phyloP scores from a whole-genome alignment of 2,888 invertebrate species.

The Tetrapedia diversipes region DNA sequence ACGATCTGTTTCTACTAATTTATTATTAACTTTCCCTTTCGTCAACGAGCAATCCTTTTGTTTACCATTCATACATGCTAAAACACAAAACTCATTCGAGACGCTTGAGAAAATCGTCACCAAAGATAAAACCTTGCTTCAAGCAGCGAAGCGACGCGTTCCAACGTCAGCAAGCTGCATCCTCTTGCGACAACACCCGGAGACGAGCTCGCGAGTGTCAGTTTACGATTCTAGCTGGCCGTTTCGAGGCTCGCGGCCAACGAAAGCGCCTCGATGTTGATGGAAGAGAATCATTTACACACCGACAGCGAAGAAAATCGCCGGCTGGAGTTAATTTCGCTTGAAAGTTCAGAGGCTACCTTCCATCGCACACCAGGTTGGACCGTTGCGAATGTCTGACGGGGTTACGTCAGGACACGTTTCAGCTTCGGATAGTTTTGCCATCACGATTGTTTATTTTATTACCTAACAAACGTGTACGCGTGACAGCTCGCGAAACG shows the following conservation, averaged over 20 bases:
- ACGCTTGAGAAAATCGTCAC: neutral
- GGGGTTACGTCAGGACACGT: neutral
- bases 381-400: neutral
- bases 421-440: neutral
- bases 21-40: too few species aligned
- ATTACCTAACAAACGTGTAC: neutral
- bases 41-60: too few species aligned
- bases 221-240: neutral
- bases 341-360: constrained; percentile 1
- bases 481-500: neutral
- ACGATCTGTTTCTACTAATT: too few species aligned
- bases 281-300: neutral
- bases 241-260: neutral
- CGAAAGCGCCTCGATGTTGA: neutral
- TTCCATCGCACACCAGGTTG: constrained; percentile 2
- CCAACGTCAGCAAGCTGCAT: constrained; percentile 1
- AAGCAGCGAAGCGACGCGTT: neutral
- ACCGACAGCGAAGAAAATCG: neutral
- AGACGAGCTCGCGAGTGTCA: neutral
- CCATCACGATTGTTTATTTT: neutral
- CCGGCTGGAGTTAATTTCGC: neutral
- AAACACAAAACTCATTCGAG: too few species aligned
- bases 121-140: too few species aligned
- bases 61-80: too few species aligned
- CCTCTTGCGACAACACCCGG: neutral